Evolutionary conservation across 2,888 invertebrate genomes (phyloP), one percentile per base, ranked within the genome.

Genomic region (Drosophila tanythrix): DNA sequence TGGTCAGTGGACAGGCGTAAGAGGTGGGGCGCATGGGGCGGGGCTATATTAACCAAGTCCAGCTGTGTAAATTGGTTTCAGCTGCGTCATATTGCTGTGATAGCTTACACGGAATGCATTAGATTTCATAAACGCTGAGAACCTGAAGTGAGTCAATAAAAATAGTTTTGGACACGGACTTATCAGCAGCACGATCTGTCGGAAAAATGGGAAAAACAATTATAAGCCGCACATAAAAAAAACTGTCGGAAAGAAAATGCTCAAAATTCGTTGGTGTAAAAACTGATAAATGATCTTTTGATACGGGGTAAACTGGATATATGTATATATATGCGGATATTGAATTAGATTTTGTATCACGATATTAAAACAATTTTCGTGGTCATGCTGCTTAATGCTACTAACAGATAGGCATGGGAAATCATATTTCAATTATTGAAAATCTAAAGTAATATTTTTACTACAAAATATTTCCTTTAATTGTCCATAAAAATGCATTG

Each of bases 61-160:
- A 79, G 80, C 82, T 81, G 81, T 57, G 76, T 72, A 82, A 66
- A 79, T 82, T 68, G 58, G n/a, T 68, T 80, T 81, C 46, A 52
- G 81, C 79, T 69, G 65, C 63, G 77, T 81, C 79, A 79, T 64
- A 36, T 59, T 48, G 21, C 68, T 36, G 4, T 21, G 65, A 73
- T 74, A 73, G 38, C 38, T 50, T 35, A 65, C 57, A 70, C 35
- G 11, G 52, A 48, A 56, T 56, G 69, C 64, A 51, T 62, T 48
- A 48, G 70, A 62, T 79, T 57, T 50, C 51, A 46, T 68, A 50
- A 56, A 72, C 56, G 57, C 35, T 57, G 53, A 64, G 60, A 64
- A 70, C 33, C 52, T 57, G 50, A 38, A 48, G 50, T 48, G 59
- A 63, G 75, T 66, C 62, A 70, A 57, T 65, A 61, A 63, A 55